These are phyloP conservation scores for Zosterops borbonicus DNA, from an alignment of 2,113 vertebrate genomes.

Conservation along the genomic window DNA sequence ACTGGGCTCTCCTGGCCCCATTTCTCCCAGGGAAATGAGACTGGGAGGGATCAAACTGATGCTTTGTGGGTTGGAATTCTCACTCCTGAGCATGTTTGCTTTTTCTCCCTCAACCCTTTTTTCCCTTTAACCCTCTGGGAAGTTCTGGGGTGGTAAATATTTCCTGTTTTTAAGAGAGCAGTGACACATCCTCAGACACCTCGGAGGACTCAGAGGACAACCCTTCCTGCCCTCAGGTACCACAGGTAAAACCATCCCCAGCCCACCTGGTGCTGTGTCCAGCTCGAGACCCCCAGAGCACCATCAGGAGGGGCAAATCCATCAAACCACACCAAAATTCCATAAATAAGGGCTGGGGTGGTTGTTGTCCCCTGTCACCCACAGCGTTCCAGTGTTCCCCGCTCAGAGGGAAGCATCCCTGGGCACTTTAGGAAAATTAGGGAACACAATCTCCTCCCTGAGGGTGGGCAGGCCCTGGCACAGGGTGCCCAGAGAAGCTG, in stretches of 20 bases:
- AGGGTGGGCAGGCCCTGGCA: neutral
- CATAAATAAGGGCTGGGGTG: no score
- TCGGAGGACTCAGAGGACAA: neutral
- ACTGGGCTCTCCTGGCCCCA: accelerated
- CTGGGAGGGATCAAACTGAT: neutral
- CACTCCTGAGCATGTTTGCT: accelerated
- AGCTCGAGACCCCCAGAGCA: neutral
- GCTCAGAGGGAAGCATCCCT: no score
- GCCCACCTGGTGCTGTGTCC: accelerated
- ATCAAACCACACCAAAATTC: neutral
- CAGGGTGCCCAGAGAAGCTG: neutral
- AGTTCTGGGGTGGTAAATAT: neutral
- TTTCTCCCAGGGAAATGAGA: neutral
- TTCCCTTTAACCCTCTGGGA: neutral
- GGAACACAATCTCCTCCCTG: neutral
- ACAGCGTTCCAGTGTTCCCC: accelerated
- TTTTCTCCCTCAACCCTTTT: neutral
- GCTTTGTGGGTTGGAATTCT: neutral
- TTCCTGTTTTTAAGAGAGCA: slow-evolving; percentile 46
- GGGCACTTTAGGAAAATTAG: neutral
- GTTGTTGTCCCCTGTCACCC: accelerated
- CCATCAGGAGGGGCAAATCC: neutral
- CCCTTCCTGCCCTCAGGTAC: slow-evolving; percentile 35
- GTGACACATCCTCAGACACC: slow-evolving; percentile 20
- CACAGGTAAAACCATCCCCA: accelerated